Percentiles rank a stretch among this genome's conserved stretches.
Evolutionary conservation across 2,797 vertebrate species (phyloP).

Genomic region (Poecilia velifera): DNA sequence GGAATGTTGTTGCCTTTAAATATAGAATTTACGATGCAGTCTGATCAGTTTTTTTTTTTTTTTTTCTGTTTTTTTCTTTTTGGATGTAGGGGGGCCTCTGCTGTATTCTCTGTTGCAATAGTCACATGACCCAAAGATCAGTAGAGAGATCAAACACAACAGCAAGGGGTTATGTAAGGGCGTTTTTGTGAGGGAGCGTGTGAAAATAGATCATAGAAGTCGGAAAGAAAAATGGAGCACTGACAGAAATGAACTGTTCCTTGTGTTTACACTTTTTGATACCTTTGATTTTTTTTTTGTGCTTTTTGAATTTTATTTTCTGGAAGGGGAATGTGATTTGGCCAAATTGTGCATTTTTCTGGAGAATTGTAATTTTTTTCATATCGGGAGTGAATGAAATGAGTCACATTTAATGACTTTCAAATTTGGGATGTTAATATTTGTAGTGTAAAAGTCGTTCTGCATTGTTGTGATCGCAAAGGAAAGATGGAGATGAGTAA

Average conservation of each 20-base stretch:
- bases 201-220: conserved; percentile 27
- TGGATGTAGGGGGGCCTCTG: conserved; percentile 29
- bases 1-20: conserved; percentile 40
- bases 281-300: neutral
- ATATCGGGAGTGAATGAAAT: too few relatives aligned
- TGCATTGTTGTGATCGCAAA: neutral
- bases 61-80: conserved; percentile 18
- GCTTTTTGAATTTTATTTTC: neutral
- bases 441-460: neutral
- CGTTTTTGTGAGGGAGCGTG: conserved; percentile 8
- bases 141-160: conserved; percentile 23
- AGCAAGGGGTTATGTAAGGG: conserved; percentile 31
- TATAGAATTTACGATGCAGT: conserved; percentile 57
- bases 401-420: neutral
- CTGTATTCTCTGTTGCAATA: conserved; percentile 32
- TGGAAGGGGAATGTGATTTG: neutral
- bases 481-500: neutral
- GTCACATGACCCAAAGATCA: conserved; percentile 37
- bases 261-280: neutral
- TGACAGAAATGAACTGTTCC: conserved; percentile 6
- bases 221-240: conserved; percentile 1
- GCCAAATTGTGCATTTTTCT: neutral
- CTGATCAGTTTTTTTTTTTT: conserved; percentile 36
- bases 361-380: neutral
- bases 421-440: neutral